Percentiles rank a stretch among this genome's conserved stretches.
phyloP scores from a whole-genome alignment of 1,140 invertebrate species.

The Pachypeltis micranthus region DNA sequence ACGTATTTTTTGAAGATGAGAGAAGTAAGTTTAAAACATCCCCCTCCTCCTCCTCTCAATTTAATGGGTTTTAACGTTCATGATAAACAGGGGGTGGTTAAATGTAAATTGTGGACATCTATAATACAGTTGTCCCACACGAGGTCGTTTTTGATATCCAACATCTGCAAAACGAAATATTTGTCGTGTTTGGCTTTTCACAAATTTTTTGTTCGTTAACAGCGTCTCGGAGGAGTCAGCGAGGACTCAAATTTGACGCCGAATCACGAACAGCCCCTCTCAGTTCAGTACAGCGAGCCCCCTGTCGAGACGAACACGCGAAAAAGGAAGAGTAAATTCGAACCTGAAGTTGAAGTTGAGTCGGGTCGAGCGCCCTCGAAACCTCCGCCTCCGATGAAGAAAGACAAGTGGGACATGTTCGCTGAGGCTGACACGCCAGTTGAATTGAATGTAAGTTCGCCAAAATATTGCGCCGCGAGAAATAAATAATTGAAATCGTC shows the following conservation, averaged over 20 bases:
- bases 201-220: slow-evolving; percentile 23
- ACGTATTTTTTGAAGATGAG: no score
- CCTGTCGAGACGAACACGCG: no score
- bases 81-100: no score
- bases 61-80: no score
- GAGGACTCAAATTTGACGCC: slow-evolving; percentile 44
- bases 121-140: no score
- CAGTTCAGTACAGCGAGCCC: slow-evolving; percentile 1
- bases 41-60: no score
- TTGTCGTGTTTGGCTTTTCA: slow-evolving; percentile 17
- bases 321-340: slow-evolving; percentile 26
- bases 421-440: slow-evolving; percentile 78
- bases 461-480: no score
- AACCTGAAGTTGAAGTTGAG: slow-evolving; percentile 29
- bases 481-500: no score
- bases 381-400: slow-evolving; percentile 30
- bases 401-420: slow-evolving; percentile 73
- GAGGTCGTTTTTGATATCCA: no score
- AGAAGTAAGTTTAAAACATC: no score
- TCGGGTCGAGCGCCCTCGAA: slow-evolving; percentile 23
- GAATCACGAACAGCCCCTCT: slow-evolving; percentile 1
- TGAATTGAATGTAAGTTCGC: slow-evolving; percentile 72
- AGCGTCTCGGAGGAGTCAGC: slow-evolving; percentile 47
- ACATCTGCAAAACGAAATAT: no score
- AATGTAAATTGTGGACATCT: no score